A percentile compares a stretch with the other conserved stretches of the same genome.
Evolutionary conservation across 2,888 invertebrate genomes (phyloP).

Genomic region (Lingula anatina): DNA sequence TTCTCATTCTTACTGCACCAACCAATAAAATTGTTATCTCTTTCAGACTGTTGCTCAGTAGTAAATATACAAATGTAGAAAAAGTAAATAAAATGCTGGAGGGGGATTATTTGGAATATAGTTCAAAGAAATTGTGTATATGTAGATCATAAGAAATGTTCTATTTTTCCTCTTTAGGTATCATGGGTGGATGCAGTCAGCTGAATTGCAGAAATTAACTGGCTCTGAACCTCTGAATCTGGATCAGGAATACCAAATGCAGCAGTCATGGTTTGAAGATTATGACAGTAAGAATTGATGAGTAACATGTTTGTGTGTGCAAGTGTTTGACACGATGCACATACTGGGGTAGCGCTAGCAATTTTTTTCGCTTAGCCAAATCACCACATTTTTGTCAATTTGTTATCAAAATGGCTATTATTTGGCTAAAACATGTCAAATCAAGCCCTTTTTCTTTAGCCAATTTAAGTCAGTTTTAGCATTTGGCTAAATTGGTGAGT

Average conservation of each 20-base stretch:
- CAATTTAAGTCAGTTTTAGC: too few relatives aligned
- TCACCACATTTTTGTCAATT: too few relatives aligned
- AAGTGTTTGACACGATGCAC: background rate
- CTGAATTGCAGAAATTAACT: conserved; percentile 75
- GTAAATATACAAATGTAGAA: too few relatives aligned
- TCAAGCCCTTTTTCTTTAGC: too few relatives aligned
- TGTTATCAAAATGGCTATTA: too few relatives aligned
- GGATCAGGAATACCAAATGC: conserved; percentile 88
- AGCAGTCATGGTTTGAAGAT: conserved; percentile 79
- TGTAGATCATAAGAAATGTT: background rate
- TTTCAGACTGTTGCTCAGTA: too few relatives aligned
- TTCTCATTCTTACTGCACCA: background rate
- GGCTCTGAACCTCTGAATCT: conserved; percentile 82
- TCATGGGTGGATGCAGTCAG: conserved; percentile 88
- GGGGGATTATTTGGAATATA: background rate
- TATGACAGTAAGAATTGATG: conserved; percentile 67
- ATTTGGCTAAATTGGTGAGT: too few relatives aligned
- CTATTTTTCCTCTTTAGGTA: conserved; percentile 61
- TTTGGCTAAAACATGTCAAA: too few relatives aligned
- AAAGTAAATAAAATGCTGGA: background rate
- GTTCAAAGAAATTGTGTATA: too few relatives aligned
- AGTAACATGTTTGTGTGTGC: background rate
- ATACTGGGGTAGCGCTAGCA: too few relatives aligned
- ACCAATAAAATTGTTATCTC: background rate
- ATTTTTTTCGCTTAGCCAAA: too few relatives aligned